phyloP scores from a whole-genome alignment of 1,140 invertebrate genomes.

The Pseudomyrmex dendroicus region DNA sequence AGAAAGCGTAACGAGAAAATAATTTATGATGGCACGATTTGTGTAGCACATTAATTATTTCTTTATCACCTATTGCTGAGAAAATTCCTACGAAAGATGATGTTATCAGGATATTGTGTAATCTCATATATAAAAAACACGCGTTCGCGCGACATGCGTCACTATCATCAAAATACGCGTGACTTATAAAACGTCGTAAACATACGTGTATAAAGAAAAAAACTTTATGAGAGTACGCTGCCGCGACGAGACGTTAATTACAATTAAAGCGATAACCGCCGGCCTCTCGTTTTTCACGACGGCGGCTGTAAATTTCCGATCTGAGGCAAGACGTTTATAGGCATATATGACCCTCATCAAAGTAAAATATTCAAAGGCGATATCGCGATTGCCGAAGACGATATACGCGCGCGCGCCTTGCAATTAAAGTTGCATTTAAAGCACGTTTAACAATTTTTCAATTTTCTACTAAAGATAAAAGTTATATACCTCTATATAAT shows the following conservation, averaged over 20 bases:
- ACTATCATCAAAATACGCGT: constrained; percentile 26
- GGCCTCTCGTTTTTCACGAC: constrained; percentile 61
- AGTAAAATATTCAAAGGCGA: constrained; percentile 47
- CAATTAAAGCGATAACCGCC: constrained; percentile 71
- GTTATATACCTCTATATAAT: neutral
- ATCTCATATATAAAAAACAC: constrained; percentile 18
- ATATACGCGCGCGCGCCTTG: neutral
- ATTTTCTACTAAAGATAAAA: neutral
- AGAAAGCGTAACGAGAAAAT: too few species aligned
- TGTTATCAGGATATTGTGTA: constrained; percentile 18
- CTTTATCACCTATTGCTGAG: neutral
- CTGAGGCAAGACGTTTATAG: constrained; percentile 64
- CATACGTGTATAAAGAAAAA: constrained; percentile 60
- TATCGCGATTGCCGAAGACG: neutral
- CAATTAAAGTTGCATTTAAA: constrained; percentile 46
- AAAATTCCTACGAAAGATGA: constrained; percentile 4
- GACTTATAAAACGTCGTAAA: constrained; percentile 64
- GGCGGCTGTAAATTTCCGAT: constrained; percentile 62
- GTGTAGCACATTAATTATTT: constrained; percentile 5
- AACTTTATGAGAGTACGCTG: constrained; percentile 21
- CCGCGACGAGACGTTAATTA: constrained; percentile 66
- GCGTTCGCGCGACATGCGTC: neutral
- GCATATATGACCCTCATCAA: constrained; percentile 42
- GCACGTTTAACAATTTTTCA: constrained; percentile 12
- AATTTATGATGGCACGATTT: neutral